Percentiles rank a stretch among this genome's conserved stretches.
Evolutionary conservation across 2,797 vertebrate genomes (phyloP).

Genomic region (Ceyx erithaca): DNA sequence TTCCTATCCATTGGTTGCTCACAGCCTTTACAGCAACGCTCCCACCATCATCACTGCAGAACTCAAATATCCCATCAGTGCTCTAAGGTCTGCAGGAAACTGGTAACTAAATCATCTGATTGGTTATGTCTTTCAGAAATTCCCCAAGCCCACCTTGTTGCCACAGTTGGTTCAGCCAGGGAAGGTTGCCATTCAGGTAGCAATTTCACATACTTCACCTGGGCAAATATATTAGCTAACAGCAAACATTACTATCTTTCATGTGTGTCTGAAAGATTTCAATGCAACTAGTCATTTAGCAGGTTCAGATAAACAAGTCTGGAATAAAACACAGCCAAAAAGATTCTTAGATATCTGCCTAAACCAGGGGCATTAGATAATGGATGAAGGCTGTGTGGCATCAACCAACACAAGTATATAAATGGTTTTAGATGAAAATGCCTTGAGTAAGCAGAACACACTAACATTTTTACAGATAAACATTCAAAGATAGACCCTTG

Average conservation of each 20-base stretch:
- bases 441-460: not conserved
- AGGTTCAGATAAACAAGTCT: not conserved
- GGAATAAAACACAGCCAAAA: not conserved
- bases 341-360: not conserved
- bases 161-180: not conserved
- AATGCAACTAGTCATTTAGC: not conserved
- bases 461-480: not conserved
- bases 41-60: not conserved
- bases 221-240: conserved; percentile 1
- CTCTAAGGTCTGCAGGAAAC: not conserved
- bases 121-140: not conserved
- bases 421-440: not conserved
- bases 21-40: not conserved
- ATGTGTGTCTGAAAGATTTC: not conserved
- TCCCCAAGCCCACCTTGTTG: not conserved
- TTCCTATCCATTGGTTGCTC: not conserved
- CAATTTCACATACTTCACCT: not conserved
- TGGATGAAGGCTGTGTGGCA: not conserved
- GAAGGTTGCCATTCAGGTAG: not conserved
- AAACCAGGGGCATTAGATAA: not conserved
- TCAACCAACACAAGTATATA: not conserved
- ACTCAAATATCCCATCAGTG: not conserved
- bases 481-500: not conserved
- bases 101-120: not conserved
- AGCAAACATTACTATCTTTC: not conserved